Conservation (phyloP, 2,113 vertebrate genomes). For the Clarias magur region DNA sequence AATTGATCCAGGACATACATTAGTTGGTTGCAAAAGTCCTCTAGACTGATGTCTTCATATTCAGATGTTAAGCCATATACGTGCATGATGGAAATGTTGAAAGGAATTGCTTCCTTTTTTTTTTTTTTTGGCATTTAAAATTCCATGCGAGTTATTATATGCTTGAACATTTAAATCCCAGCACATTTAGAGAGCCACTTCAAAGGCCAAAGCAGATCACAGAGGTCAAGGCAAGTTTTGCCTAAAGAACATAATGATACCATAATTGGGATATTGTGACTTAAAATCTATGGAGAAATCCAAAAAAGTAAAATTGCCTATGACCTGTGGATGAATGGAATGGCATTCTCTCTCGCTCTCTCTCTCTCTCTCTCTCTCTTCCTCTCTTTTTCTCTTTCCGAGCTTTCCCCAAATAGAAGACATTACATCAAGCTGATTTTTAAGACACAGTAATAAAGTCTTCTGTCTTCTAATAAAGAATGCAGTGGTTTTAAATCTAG, state of each 20-base stretch:
- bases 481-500: neutral
- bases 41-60: too few species aligned
- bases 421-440: neutral
- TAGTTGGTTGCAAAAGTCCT: too few species aligned
- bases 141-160: neutral
- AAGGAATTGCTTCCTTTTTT: too few species aligned
- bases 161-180: neutral
- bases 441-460: neutral
- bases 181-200: neutral
- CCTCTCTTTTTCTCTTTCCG: neutral
- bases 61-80: too few species aligned
- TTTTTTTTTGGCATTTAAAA: neutral
- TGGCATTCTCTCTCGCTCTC: neutral
- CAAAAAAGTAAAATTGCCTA: neutral
- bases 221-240: neutral
- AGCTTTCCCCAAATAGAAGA: neutral
- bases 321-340: neutral
- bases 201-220: neutral
- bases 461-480: neutral
- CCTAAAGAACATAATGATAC: neutral
- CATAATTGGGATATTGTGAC: neutral
- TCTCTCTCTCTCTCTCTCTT: neutral
- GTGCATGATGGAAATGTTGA: too few species aligned
- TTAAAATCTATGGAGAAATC: neutral
- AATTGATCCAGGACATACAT: too few species aligned